Base-by-base conservation (phyloP, 2,888 invertebrate species). In the Ischnus inquisitorius region DNA sequence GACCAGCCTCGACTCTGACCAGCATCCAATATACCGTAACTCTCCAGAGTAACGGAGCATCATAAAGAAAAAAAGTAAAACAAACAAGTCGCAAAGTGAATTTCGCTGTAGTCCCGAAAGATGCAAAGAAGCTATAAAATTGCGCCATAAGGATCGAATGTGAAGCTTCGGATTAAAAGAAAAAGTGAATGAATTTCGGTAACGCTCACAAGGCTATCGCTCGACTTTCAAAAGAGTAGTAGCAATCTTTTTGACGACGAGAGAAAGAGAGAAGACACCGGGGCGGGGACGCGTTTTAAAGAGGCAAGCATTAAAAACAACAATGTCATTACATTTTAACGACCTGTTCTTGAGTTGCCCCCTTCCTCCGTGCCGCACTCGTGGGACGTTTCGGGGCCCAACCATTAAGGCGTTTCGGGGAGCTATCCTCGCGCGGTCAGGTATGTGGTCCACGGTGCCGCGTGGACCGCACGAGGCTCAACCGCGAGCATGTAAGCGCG, bases 1-100 rank as follows among this genome's bases (percentile, higher is more conserved):
- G 72, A 79, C 60, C 82, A 65, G 65, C 43, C 22, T 19, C 64
- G 54, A 34, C 62, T 41, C 48, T 78, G 48, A 89, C 5, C 92
- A 94, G 94, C 94, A 93, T 94, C 94, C 92, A 94, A 94, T 83
- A 90, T 91, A 94, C 79, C 94, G 94, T 90, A 94, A 94, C 85
- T 94, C 94, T 84, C 46, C 94, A 94, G 43, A 62, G 94, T 94
- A 90, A 94, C 94, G 90, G 93, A 94, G 89, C 74, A 54, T 60
- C 64, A 74, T 80, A 48, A 62, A 77, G 8, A 64, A 62, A 62
- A 67, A 14, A 67, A 25, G 0, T 28, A 14, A 28, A 41, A 62
- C 62, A 19, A 57, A 51, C 51, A n/a, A n/a, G 28, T 60, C n/a
- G 14, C 60, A 28, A 60, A 60, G n/a, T 14, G 28, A n/a, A 28